Conservation (phyloP, 2,888 invertebrate species). For the Noctua comes region DNA sequence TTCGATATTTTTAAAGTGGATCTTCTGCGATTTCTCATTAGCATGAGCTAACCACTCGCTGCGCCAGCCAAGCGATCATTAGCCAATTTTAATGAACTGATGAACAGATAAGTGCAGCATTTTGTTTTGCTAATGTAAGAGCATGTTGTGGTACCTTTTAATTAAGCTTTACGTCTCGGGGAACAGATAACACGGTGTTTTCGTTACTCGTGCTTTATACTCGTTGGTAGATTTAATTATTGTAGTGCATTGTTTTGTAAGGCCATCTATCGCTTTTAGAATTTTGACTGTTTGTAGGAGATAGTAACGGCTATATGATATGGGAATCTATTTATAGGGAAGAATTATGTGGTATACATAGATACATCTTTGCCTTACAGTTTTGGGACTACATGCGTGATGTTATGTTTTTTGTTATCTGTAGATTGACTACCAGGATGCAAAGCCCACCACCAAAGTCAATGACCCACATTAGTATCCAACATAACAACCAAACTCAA, state of each 20-base stretch:
- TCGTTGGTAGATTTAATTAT: slow-evolving; percentile 19
- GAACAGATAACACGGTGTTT: slow-evolving; percentile 41
- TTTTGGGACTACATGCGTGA: background rate
- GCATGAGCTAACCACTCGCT: background rate
- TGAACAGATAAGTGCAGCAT: slow-evolving; percentile 53
- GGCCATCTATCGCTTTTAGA: too few species aligned
- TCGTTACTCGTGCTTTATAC: slow-evolving; percentile 13
- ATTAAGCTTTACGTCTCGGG: slow-evolving; percentile 45
- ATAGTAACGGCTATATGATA: background rate
- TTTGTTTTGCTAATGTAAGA: slow-evolving; percentile 53
- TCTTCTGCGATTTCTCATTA: slow-evolving; percentile 18
- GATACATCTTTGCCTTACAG: background rate
- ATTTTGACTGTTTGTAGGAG: background rate
- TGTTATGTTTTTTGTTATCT: background rate
- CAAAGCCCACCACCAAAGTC: background rate
- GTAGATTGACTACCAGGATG: background rate
- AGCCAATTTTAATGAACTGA: slow-evolving; percentile 62
- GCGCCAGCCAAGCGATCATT: slow-evolving; percentile 54
- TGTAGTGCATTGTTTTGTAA: slow-evolving; percentile 1
- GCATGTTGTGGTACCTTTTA: slow-evolving; percentile 33
- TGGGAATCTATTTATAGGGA: background rate
- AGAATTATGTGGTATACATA: background rate
- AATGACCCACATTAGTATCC: background rate
- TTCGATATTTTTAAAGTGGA: background rate
- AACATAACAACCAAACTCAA: background rate